These are phyloP conservation scores for Brachyptera putata DNA, from an alignment of 2,888 invertebrate genomes.

Conservation along the genomic window DNA sequence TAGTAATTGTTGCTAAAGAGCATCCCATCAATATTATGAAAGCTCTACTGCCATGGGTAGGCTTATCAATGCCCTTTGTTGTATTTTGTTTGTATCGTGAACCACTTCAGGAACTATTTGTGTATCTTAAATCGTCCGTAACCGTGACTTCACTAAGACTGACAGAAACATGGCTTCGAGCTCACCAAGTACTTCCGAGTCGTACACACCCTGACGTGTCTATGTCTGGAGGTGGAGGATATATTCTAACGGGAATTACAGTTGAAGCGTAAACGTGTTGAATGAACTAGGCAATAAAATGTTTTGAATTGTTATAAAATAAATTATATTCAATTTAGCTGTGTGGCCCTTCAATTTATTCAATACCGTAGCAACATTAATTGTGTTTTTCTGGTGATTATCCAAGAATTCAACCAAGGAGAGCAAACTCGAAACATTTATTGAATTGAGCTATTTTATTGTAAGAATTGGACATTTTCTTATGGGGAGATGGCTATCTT, in stretches of 20 bases:
- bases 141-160: conserved; percentile 73
- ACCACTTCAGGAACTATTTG: conserved; percentile 78
- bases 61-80: conserved; percentile 78
- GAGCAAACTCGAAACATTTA: too few relatives aligned
- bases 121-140: conserved; percentile 65
- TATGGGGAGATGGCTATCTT: too few relatives aligned
- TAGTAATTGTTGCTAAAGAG: conserved; percentile 77
- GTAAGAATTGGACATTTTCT: too few relatives aligned
- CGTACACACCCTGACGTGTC: conserved; percentile 93
- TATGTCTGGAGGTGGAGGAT: conserved; percentile 87
- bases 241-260: conserved; percentile 67
- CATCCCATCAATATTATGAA: conserved; percentile 78
- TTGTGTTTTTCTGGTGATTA: too few relatives aligned
- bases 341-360: too few relatives aligned
- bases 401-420: too few relatives aligned
- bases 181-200: conserved; percentile 84
- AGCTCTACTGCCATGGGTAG: conserved; percentile 70
- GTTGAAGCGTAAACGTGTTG: neutral
- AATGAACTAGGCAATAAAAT: too few relatives aligned
- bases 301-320: too few relatives aligned
- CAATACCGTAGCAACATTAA: too few relatives aligned
- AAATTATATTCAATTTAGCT: too few relatives aligned
- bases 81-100: conserved; percentile 78
- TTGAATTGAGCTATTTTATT: too few relatives aligned
- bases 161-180: conserved; percentile 80